These are phyloP conservation scores for Acholoe squamosa DNA, from an alignment of 2,888 invertebrate species.

Conservation along the genomic window DNA sequence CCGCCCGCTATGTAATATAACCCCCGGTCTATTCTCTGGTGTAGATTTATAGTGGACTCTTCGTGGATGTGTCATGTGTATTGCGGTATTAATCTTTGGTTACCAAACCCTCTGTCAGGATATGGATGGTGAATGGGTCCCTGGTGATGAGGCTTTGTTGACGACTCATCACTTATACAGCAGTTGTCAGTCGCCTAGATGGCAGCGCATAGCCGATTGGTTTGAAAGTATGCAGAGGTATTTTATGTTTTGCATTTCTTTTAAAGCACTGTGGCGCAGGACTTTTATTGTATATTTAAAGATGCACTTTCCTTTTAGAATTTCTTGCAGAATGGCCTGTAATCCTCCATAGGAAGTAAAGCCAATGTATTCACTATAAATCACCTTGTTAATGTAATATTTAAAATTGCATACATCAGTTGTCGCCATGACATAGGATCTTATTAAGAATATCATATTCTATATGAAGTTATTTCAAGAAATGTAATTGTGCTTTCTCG, in stretches of 20 bases:
- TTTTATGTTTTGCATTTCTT: not conserved
- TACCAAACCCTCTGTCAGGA: not conserved
- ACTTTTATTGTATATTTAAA: not conserved
- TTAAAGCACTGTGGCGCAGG: not conserved
- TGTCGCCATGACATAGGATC: not conserved
- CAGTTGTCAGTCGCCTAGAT: not conserved
- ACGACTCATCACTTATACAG: not conserved
- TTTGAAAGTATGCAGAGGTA: not conserved
- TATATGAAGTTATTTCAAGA: constrained; percentile 1
- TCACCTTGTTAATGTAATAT: not conserved
- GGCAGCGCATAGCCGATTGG: not conserved
- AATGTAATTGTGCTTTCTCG: not conserved
- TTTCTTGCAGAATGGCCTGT: not conserved
- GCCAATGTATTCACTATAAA: not conserved
- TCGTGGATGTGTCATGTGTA: constrained; percentile 1
- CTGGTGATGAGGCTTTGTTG: not conserved
- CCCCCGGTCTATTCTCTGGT: constrained; percentile 29
- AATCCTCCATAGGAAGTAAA: not conserved
- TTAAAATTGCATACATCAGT: not conserved
- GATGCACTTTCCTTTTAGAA: not conserved
- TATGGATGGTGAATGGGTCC: constrained; percentile 3
- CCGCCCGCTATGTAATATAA: not conserved
- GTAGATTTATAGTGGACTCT: constrained; percentile 20
- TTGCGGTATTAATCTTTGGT: not conserved
- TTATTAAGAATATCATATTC: not conserved